A percentile compares a stretch with the other conserved stretches of the same genome.
phyloP scores from a whole-genome alignment of 2,113 vertebrate genomes.

The Gracilinanus agilis region DNA sequence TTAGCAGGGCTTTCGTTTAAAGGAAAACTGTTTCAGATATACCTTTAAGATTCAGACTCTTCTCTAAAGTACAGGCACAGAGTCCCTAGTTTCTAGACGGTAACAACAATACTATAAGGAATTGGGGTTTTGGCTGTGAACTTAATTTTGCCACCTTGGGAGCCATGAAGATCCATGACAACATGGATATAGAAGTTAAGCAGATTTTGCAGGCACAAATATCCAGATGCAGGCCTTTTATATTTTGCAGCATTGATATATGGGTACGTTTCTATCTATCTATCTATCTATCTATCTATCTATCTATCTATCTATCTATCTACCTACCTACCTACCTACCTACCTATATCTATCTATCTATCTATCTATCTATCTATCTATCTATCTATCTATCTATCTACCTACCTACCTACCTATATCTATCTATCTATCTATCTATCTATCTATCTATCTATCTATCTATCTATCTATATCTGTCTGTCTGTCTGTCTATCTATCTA shows the following conservation, averaged over 20 bases:
- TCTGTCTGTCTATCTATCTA: too few relatives aligned
- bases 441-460: background rate
- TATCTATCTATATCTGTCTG: too few relatives aligned
- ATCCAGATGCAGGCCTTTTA: background rate
- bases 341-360: too few relatives aligned
- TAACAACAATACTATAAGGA: constrained; percentile 41
- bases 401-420: too few relatives aligned
- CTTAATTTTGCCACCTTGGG: constrained; percentile 50
- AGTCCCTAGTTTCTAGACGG: constrained; percentile 37
- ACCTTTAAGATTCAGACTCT: constrained; percentile 14
- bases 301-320: background rate
- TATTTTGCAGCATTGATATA: background rate
- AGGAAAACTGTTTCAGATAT: constrained; percentile 6
- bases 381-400: background rate
- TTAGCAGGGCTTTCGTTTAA: constrained; percentile 50
- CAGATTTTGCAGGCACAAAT: constrained; percentile 29
- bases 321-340: too few relatives aligned
- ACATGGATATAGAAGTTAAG: constrained; percentile 50
- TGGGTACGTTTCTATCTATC: background rate
- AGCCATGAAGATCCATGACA: background rate
- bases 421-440: background rate
- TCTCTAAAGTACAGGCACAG: constrained; percentile 48
- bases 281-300: background rate
- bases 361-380: background rate
- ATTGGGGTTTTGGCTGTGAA: constrained; percentile 37